Percentiles rank a stretch among this genome's conserved stretches.
Conservation (phyloP, 2,888 invertebrate genomes). For the Drosophila diplacantha region DNA sequence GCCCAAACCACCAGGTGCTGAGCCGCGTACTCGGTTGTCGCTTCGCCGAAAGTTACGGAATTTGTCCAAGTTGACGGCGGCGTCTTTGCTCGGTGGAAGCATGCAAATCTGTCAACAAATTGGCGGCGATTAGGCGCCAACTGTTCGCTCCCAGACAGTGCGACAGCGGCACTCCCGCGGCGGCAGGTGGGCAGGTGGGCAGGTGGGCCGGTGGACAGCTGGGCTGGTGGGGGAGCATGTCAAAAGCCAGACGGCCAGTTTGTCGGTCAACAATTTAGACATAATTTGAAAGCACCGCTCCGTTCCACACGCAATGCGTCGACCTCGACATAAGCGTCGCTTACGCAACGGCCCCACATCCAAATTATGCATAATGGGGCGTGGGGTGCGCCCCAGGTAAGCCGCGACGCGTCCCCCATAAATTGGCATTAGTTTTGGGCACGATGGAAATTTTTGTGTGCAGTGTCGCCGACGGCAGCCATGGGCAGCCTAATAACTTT, state of each 20-base stretch:
- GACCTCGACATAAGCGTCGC: slow-evolving; percentile 32
- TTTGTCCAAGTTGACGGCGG: slow-evolving; percentile 34
- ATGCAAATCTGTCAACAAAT: slow-evolving; percentile 66
- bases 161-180: slow-evolving; percentile 7
- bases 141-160: slow-evolving; percentile 9
- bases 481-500: slow-evolving; percentile 65
- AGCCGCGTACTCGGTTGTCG: slow-evolving; percentile 12
- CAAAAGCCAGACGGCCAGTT: slow-evolving; percentile 31
- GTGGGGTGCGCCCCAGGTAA: slow-evolving; percentile 14
- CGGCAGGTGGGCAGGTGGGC: slow-evolving; percentile 1
- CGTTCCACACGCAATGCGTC: slow-evolving; percentile 35
- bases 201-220: background rate
- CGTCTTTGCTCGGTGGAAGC: slow-evolving; percentile 31
- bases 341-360: slow-evolving; percentile 64
- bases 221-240: background rate
- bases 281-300: slow-evolving; percentile 59
- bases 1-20: slow-evolving; percentile 32
- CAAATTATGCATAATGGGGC: slow-evolving; percentile 61
- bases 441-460: slow-evolving; percentile 40
- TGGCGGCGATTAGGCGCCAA: slow-evolving; percentile 57
- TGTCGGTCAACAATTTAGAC: slow-evolving; percentile 56
- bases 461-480: slow-evolving; percentile 52
- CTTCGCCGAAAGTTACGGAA: slow-evolving; percentile 46
- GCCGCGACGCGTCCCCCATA: slow-evolving; percentile 48
- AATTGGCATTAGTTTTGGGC: slow-evolving; percentile 65